These are phyloP conservation scores for Pantherophis guttatus DNA, from an alignment of 2,113 vertebrate genomes.

Conservation along the genomic window DNA sequence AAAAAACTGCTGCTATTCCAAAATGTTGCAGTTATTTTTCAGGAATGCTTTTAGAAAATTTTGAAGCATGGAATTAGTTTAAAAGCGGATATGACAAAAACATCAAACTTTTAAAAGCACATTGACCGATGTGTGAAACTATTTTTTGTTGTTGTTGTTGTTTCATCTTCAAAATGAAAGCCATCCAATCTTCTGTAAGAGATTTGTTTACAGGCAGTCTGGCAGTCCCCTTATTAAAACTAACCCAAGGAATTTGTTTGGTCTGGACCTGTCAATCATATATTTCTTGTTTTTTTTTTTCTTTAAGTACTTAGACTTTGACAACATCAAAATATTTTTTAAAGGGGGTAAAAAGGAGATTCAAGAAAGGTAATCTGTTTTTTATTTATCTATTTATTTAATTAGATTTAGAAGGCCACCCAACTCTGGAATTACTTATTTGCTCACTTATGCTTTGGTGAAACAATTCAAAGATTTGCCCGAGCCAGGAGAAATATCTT, in stretches of 20 bases:
- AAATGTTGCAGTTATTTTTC: constrained; percentile 17
- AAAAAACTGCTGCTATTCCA: constrained; percentile 25
- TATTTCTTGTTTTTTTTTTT: background rate
- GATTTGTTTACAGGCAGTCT: background rate
- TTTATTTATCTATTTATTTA: background rate
- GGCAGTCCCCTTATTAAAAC: background rate
- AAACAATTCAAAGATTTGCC: background rate
- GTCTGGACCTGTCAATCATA: background rate
- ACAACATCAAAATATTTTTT: background rate
- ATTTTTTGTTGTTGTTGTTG: background rate
- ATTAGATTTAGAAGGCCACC: background rate
- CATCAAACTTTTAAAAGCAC: background rate
- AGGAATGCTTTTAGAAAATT: background rate
- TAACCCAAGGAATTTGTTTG: background rate
- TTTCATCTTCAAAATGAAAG: background rate
- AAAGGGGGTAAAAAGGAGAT: too few relatives aligned
- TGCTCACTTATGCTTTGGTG: background rate
- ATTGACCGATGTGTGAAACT: background rate
- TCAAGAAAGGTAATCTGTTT: background rate
- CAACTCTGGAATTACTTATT: background rate
- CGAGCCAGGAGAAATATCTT: background rate
- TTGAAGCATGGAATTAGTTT: constrained; percentile 2
- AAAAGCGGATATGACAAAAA: background rate
- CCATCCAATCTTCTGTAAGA: background rate
- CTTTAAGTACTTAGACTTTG: background rate